Evolutionary conservation across 1,140 invertebrate species (phyloP).

Genomic region (Orchestia grillus): DNA sequence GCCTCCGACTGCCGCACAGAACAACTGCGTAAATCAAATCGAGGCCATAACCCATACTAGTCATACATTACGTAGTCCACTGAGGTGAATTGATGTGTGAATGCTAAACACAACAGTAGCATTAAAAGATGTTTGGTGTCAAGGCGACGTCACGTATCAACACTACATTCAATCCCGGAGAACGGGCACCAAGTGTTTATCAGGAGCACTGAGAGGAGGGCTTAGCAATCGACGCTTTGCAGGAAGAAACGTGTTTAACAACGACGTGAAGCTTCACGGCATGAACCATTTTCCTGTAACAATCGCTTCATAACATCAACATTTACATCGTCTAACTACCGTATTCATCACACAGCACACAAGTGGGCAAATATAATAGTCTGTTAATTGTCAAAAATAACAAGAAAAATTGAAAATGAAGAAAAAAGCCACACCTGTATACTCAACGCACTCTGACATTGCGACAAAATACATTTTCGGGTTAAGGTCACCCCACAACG

Average conservation of each 20-base stretch:
- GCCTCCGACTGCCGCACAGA: background rate
- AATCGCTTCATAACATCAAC: background rate
- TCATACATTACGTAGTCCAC: background rate
- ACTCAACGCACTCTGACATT: background rate
- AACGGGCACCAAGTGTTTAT: background rate
- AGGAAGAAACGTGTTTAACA: no score
- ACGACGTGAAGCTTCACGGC: no score
- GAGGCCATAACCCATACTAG: background rate
- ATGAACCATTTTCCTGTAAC: background rate
- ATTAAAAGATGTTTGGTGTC: background rate
- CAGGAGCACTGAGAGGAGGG: background rate
- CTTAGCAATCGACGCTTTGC: no score
- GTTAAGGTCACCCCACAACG: background rate
- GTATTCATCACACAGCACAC: background rate
- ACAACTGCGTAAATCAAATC: background rate
- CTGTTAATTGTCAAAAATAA: background rate
- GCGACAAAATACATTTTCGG: background rate
- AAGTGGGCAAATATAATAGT: background rate
- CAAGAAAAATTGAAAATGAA: background rate
- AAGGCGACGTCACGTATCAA: background rate
- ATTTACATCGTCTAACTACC: background rate
- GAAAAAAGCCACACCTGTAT: background rate
- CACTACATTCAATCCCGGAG: background rate
- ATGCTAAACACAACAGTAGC: background rate
- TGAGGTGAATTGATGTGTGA: background rate